Evolutionary conservation across 92 coral and sea anemone species (phyloP).

Genomic region (Porites lobata): DNA sequence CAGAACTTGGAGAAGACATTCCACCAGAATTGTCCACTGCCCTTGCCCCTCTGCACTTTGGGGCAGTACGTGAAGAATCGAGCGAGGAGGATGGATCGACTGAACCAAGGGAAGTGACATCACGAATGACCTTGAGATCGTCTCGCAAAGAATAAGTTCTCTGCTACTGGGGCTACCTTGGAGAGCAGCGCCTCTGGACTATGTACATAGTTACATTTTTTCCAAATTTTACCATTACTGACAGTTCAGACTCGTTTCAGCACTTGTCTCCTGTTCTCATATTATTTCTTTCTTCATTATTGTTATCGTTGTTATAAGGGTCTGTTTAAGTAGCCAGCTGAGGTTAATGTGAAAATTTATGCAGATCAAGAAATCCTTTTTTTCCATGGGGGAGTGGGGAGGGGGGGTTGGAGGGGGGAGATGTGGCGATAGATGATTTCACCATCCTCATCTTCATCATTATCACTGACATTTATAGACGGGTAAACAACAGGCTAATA

Average conservation of each 20-base stretch:
- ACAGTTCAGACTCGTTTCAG: neutral
- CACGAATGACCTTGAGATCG: slow-evolving; percentile 32
- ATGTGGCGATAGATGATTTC: no score
- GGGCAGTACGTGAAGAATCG: neutral
- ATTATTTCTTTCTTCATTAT: neutral
- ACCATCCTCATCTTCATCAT: neutral
- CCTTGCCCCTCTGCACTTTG: slow-evolving; percentile 20
- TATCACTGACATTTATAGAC: no score
- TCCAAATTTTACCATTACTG: neutral
- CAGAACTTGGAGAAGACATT: slow-evolving; percentile 32
- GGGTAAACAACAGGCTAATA: no score
- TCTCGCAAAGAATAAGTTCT: slow-evolving; percentile 5
- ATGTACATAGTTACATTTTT: neutral
- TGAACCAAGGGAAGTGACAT: slow-evolving; percentile 3
- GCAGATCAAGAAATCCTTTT: no score
- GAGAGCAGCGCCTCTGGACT: slow-evolving; percentile 25
- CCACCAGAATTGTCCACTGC: slow-evolving; percentile 50
- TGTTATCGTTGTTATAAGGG: neutral
- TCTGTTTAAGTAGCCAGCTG: no score
- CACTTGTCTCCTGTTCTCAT: neutral
- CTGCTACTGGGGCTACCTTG: neutral
- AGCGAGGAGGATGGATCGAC: neutral
- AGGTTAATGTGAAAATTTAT: no score
- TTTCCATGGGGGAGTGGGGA: no score
- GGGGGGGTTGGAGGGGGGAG: no score